Evolutionary conservation across 2,888 invertebrate species (phyloP).

Genomic region (Lutraria lutraria): DNA sequence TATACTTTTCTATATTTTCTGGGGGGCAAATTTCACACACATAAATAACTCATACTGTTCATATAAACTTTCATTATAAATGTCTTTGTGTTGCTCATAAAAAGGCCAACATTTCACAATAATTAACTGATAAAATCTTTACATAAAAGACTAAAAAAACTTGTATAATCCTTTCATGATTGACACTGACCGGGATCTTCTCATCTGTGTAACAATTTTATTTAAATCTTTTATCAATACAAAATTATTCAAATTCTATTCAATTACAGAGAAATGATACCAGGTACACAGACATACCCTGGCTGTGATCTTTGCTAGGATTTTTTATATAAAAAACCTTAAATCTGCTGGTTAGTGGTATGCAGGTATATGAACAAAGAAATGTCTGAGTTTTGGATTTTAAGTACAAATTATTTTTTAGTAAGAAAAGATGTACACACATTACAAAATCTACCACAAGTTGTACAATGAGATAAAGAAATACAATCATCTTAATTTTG

Average conservation of each 20-base stretch:
- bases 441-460: too few species aligned
- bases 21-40: slow-evolving; percentile 22
- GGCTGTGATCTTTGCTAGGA: neutral
- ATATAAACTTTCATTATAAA: neutral
- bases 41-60: slow-evolving; percentile 6
- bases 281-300: neutral
- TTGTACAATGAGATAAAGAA: too few species aligned
- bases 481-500: too few species aligned
- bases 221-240: slow-evolving; percentile 8
- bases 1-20: slow-evolving; percentile 10
- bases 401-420: too few species aligned
- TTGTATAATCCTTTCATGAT: slow-evolving; percentile 8
- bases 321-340: neutral
- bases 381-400: too few species aligned
- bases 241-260: slow-evolving; percentile 27
- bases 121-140: slow-evolving; percentile 20
- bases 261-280: neutral
- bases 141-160: slow-evolving; percentile 15
- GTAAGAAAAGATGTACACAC: too few species aligned
- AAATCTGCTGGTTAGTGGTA: neutral
- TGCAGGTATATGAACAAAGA: too few species aligned
- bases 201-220: neutral
- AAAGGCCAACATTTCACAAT: slow-evolving; percentile 10
- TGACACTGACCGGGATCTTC: slow-evolving; percentile 1
- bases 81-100: neutral